These are phyloP conservation scores for Anguilla megastoma DNA, from an alignment of 2,797 vertebrate genomes.

Conservation along the genomic window DNA sequence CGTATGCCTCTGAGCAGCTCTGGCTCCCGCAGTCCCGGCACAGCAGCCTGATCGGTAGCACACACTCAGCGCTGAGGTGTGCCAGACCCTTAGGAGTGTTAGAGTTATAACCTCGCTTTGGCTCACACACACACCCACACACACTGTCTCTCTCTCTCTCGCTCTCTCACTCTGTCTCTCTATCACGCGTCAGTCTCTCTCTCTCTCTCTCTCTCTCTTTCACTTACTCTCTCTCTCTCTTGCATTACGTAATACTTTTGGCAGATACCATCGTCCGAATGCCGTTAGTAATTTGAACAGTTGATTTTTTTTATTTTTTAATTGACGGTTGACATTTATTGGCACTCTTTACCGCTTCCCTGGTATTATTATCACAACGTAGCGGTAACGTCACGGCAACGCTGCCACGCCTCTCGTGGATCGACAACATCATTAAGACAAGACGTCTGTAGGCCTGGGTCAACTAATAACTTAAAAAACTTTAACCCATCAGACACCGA, in stretches of 20 bases:
- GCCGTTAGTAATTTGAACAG: no score
- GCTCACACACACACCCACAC: neutral
- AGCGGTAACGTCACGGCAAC: neutral
- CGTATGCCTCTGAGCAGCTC: no score
- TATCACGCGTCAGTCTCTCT: neutral
- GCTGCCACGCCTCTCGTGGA: neutral
- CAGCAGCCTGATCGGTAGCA: no score
- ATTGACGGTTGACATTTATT: neutral
- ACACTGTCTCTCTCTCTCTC: neutral
- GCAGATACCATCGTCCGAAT: neutral
- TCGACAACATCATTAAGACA: no score
- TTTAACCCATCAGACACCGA: neutral
- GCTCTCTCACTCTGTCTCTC: neutral
- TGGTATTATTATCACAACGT: conserved; percentile 21
- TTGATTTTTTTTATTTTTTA: no score
- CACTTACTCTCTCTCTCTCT: neutral
- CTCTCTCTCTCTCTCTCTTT: no score
- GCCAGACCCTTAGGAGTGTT: no score
- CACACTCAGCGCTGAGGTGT: no score
- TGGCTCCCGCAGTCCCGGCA: no score
- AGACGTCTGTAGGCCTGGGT: no score
- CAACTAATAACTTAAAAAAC: neutral
- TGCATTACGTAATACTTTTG: neutral
- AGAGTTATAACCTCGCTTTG: no score
- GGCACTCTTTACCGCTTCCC: conserved; percentile 9